Evolutionary conservation across 1,140 invertebrate species (phyloP).

Genomic region (Pseudomyrmex gracilis): DNA sequence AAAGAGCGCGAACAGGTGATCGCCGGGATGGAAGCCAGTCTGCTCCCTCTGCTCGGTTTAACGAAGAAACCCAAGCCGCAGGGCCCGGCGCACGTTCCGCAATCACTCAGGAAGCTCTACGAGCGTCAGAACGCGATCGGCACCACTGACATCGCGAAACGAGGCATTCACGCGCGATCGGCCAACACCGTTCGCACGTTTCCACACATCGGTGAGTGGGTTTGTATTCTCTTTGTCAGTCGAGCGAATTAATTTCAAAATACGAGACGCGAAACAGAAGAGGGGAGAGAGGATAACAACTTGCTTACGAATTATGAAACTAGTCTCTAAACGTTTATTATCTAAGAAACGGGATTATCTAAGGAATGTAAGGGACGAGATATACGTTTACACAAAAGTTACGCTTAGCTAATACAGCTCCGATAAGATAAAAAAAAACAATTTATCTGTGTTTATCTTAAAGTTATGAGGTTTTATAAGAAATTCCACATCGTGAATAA

Average conservation of each 20-base stretch:
- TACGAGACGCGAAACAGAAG: background rate
- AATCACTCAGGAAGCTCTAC: slow-evolving; percentile 92
- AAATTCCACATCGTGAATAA: too few relatives aligned
- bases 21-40: slow-evolving; percentile 88
- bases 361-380: too few relatives aligned
- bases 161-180: slow-evolving; percentile 88
- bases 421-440: too few relatives aligned
- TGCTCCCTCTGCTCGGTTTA: slow-evolving; percentile 92
- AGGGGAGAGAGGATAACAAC: too few relatives aligned
- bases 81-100: slow-evolving; percentile 87
- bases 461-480: too few relatives aligned
- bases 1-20: slow-evolving; percentile 76
- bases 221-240: background rate
- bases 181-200: slow-evolving; percentile 96
- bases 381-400: too few relatives aligned
- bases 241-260: background rate
- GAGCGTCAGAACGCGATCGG: slow-evolving; percentile 88
- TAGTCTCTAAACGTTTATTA: too few relatives aligned
- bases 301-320: too few relatives aligned
- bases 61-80: slow-evolving; percentile 87
- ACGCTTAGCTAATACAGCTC: too few relatives aligned
- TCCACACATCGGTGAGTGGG: slow-evolving; percentile 90
- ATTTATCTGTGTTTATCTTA: too few relatives aligned
- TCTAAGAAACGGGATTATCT: too few relatives aligned
- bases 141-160: slow-evolving; percentile 88